Conservation (phyloP, 2,888 invertebrate species). For the Xylota segnis region DNA sequence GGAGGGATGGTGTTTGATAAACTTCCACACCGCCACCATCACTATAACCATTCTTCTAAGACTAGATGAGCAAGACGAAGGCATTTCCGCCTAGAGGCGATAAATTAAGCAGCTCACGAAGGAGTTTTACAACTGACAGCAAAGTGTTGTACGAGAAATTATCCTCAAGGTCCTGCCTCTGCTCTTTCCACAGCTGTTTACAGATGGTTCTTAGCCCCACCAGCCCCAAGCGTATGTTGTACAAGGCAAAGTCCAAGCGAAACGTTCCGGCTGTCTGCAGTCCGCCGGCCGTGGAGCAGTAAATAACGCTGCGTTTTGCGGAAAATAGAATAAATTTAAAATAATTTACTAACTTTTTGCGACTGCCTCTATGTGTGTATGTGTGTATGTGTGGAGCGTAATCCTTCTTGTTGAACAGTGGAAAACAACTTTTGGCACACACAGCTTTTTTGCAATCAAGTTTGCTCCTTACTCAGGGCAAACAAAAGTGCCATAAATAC, state of each 20-base stretch:
- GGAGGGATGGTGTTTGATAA: neutral
- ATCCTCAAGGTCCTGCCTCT: conserved; percentile 17
- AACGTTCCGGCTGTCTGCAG: conserved; percentile 2
- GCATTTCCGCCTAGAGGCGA: conserved; percentile 37
- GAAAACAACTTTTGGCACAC: conserved; percentile 63
- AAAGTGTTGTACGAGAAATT: conserved; percentile 45
- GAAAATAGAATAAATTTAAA: conserved; percentile 62
- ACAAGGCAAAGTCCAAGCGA: conserved; percentile 7
- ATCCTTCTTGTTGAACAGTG: conserved; percentile 61
- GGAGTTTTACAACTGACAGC: conserved; percentile 61
- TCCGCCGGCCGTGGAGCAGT: conserved; percentile 24
- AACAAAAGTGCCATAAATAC: conserved; percentile 41
- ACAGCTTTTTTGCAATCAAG: conserved; percentile 47
- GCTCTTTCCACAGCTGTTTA: conserved; percentile 15
- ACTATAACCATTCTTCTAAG: neutral
- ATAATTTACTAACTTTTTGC: conserved; percentile 42
- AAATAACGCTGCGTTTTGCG: conserved; percentile 50
- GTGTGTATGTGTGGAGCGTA: conserved; percentile 23
- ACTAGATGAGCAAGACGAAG: conserved; percentile 14
- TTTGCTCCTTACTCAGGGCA: conserved; percentile 21
- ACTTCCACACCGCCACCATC: neutral
- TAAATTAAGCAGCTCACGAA: conserved; percentile 66
- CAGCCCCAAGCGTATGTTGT: neutral
- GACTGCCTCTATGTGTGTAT: neutral
- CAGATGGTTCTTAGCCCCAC: conserved; percentile 28